A percentile compares a stretch with the other conserved stretches of the same genome.
Conservation (phyloP, 2,113 vertebrate species). For the Poeciliopsis turrubarensis region DNA sequence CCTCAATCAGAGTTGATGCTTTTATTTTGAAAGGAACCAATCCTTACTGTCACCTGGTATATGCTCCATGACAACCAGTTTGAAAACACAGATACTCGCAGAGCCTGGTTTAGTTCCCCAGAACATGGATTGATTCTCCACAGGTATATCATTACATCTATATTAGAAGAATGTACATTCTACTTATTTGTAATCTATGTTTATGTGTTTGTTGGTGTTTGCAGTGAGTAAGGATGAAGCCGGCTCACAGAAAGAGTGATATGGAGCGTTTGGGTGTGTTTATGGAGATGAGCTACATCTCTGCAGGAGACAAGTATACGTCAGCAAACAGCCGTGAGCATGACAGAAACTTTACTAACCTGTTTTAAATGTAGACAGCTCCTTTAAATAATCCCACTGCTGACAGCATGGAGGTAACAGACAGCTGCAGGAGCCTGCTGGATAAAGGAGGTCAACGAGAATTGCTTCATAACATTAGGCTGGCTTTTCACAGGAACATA, state of each 20-base stretch:
- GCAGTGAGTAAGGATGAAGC: slow-evolving; percentile 34
- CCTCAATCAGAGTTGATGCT: neutral
- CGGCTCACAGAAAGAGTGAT: slow-evolving; percentile 81
- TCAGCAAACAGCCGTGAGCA: slow-evolving; percentile 59
- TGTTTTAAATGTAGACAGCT: neutral
- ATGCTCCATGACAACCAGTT: slow-evolving; percentile 45
- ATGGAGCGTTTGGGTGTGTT: slow-evolving; percentile 91
- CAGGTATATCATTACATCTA: neutral
- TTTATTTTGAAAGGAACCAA: slow-evolving; percentile 39
- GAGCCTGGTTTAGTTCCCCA: no score
- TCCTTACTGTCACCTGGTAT: neutral
- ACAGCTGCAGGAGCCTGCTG: no score
- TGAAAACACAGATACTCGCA: slow-evolving; percentile 10
- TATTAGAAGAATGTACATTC: no score
- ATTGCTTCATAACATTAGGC: no score
- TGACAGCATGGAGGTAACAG: no score
- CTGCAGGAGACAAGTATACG: slow-evolving; percentile 85
- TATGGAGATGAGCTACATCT: slow-evolving; percentile 88
- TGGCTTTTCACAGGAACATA: no score
- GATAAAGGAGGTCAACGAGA: no score
- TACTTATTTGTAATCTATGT: no score
- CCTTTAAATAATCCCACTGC: no score
- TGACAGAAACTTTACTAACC: neutral
- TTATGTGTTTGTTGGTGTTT: neutral
- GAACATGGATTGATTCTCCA: neutral